Percentiles rank a stretch among this genome's conserved stretches.
phyloP scores from a whole-genome alignment of 2,888 invertebrate species.

The Antheraea assamensis region DNA sequence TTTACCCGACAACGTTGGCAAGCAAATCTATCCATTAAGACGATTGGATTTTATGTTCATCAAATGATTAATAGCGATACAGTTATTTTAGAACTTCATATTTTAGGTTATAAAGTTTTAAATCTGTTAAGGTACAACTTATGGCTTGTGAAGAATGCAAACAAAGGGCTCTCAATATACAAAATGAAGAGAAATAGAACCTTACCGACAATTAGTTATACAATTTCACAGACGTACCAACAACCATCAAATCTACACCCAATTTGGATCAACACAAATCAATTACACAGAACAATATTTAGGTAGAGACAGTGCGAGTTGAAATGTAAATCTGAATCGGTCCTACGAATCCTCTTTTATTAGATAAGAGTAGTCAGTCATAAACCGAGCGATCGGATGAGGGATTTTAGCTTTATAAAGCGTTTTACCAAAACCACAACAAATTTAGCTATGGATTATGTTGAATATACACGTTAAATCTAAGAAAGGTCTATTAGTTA shows the following conservation, averaged over 20 bases:
- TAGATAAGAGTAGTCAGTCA: constrained; percentile 24
- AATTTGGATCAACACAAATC: constrained; percentile 26
- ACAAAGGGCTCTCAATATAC: not conserved
- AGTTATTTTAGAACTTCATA: not conserved
- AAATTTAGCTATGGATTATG: too few species aligned
- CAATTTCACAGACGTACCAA: not conserved
- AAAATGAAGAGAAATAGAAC: not conserved
- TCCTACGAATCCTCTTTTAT: constrained; percentile 33
- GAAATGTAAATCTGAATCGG: constrained; percentile 57
- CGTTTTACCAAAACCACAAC: not conserved
- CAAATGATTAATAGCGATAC: not conserved
- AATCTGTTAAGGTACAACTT: not conserved
- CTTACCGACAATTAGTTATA: not conserved
- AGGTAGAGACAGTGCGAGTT: constrained; percentile 43
- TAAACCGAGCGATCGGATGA: constrained; percentile 14
- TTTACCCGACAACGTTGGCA: not conserved
- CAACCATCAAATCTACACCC: constrained; percentile 8
- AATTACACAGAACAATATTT: constrained; percentile 52
- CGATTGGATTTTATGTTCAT: not conserved
- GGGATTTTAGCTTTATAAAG: not conserved
- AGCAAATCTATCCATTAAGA: constrained; percentile 8
- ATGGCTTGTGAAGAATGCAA: not conserved
- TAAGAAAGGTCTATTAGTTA: too few species aligned
- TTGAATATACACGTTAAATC: too few species aligned
- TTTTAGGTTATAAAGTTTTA: not conserved